Evolutionary conservation across 2,113 vertebrate species (phyloP), one percentile per base, ranked within the genome.

Genomic region (Pagrus major): DNA sequence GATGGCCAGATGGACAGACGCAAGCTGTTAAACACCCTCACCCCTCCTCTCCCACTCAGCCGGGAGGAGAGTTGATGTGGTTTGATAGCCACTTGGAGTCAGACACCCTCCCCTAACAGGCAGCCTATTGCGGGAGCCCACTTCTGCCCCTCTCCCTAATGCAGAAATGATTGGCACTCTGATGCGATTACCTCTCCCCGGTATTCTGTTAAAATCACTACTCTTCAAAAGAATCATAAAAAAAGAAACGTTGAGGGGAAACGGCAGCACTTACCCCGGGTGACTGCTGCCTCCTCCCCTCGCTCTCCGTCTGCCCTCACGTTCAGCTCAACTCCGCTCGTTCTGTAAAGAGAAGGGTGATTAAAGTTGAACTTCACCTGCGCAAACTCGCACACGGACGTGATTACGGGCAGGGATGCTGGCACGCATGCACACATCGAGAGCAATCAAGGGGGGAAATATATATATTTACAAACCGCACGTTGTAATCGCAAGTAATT

Each of bases 141-240:
- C 52, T 80, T 78, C 74, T 68, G n/a, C 29, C 65, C 64, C 61
- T 75, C 29, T 83, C 61, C 77, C 29, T 83, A 90, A 91, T 87
- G 84, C 72, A 76, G 65, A 63, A 80, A 82, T 88, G 80, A 90
- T 89, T 86, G 84, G 64, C 78, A 33, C 78, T 81, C 23, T 84
- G 65, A 91, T 86, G 58, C 0, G 41, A 81, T 85, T 87, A 81
- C 42, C 14, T 65, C 23, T 78, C 73, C 58, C 65, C 27, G 27
- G 44, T 85, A 80, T 87, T 69, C 29, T 80, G 69, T 83, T 81
- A 76, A 79, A 83, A 83, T 70, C n/a, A 25, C 51, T 58, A 23
- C 31, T 12, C 39, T 71, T 10, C 58, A 27, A 64, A 70, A 69
- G 21, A 68, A 37, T 16, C 49, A 46, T 3, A 42, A 71, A 44